Conservation (phyloP, 2,888 invertebrate species). For the Augochlorella aurata region DNA sequence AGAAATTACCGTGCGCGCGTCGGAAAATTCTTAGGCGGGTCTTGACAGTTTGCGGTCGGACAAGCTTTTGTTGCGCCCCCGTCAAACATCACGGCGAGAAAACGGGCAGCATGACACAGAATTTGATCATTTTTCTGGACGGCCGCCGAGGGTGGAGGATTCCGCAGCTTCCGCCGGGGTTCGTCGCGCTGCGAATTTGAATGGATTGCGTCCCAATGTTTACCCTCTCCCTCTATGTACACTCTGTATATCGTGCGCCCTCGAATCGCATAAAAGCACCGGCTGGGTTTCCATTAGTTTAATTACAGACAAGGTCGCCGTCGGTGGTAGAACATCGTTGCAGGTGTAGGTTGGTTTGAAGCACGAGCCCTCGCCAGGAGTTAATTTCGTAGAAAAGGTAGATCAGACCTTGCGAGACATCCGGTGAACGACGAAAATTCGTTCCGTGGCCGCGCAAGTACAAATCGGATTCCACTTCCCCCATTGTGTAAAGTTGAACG, state of each 20-base stretch:
- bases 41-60: background rate
- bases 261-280: constrained; percentile 60
- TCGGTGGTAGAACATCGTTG: constrained; percentile 35
- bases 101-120: background rate
- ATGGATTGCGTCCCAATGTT: constrained; percentile 66
- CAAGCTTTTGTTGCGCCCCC: background rate
- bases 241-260: constrained; percentile 42
- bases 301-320: constrained; percentile 69
- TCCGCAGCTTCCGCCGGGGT: constrained; percentile 43
- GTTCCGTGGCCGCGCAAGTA: background rate
- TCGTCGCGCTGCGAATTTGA: constrained; percentile 54
- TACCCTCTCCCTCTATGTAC: constrained; percentile 41
- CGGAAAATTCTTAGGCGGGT: background rate
- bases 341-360: constrained; percentile 24
- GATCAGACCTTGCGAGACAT: constrained; percentile 42
- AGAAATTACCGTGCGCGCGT: background rate
- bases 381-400: constrained; percentile 46
- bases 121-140: constrained; percentile 30
- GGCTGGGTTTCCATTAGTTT: constrained; percentile 75
- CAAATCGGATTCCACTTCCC: background rate
- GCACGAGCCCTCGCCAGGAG: constrained; percentile 26
- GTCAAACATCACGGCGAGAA: no score
- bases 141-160: constrained; percentile 17
- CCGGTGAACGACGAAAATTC: constrained; percentile 21
- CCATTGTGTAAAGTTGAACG: no score